A percentile compares a stretch with the other conserved stretches of the same genome.
phyloP scores from a whole-genome alignment of 2,113 vertebrate species.

The Toxotes chatareus region DNA sequence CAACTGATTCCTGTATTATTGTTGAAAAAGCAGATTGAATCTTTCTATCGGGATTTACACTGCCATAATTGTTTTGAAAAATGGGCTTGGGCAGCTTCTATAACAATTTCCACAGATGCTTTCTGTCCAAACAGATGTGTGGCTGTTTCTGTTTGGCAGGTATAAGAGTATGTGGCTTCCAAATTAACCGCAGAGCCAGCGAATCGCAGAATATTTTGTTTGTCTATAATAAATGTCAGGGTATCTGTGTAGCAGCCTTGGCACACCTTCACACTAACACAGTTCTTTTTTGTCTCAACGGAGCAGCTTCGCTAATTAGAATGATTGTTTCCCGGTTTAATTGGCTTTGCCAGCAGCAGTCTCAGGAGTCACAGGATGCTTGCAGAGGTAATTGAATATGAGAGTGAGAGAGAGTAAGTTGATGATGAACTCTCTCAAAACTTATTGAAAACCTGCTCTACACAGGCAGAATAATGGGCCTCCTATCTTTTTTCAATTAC shows the following conservation, averaged over 20 bases:
- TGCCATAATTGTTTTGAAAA: neutral
- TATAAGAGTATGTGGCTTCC: neutral
- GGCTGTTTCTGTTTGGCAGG: neutral
- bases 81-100: neutral
- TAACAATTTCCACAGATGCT: neutral
- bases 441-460: conserved; percentile 13
- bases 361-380: conserved; percentile 48
- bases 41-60: neutral
- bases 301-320: conserved; percentile 65
- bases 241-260: conserved; percentile 3
- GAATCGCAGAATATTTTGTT: conserved; percentile 16
- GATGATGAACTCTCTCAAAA: conserved; percentile 35
- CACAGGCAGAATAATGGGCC: conserved; percentile 25
- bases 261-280: conserved; percentile 16
- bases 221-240: conserved; percentile 20
- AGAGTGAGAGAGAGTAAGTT: conserved; percentile 18
- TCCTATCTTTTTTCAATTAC: conserved; percentile 66
- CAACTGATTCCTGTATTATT: neutral
- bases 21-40: neutral
- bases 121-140: neutral
- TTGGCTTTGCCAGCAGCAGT: conserved; percentile 63
- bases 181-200: neutral
- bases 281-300: conserved; percentile 36
- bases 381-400: conserved; percentile 64
- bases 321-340: conserved; percentile 70